phyloP scores from a whole-genome alignment of 2,888 invertebrate species.

The Idaea straminata region DNA sequence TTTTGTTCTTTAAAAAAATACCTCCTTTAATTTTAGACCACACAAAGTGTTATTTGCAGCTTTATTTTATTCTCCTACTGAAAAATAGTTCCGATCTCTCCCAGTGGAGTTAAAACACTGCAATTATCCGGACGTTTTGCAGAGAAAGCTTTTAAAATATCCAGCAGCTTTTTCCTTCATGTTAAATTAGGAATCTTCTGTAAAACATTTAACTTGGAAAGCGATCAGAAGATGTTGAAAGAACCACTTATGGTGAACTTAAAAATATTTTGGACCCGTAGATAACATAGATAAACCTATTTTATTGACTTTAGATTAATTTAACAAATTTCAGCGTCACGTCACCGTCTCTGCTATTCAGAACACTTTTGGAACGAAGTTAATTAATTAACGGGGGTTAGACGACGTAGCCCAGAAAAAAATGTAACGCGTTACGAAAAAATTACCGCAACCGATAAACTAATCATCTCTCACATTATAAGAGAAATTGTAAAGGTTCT shows the following conservation, averaged over 20 bases:
- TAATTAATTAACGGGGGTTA: too few species aligned
- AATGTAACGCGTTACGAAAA: too few species aligned
- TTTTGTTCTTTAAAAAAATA: neutral
- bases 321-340: neutral
- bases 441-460: too few species aligned
- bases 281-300: neutral
- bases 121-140: neutral
- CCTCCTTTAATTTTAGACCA: neutral
- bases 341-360: too few species aligned
- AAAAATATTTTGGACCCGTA: constrained; percentile 27
- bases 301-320: neutral
- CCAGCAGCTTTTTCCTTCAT: neutral
- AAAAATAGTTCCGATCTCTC: neutral
- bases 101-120: neutral
- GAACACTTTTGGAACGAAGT: too few species aligned
- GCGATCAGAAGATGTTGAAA: neutral
- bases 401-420: too few species aligned
- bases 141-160: neutral
- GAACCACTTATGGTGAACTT: constrained; percentile 21
- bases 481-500: too few species aligned
- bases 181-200: neutral
- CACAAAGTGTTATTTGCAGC: neutral
- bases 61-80: neutral
- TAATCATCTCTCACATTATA: too few species aligned
- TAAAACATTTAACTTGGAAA: neutral